Evolutionary conservation across 2,888 invertebrate species (phyloP), one percentile per base, ranked within the genome.

Genomic region (Lamellibrachia columna): DNA sequence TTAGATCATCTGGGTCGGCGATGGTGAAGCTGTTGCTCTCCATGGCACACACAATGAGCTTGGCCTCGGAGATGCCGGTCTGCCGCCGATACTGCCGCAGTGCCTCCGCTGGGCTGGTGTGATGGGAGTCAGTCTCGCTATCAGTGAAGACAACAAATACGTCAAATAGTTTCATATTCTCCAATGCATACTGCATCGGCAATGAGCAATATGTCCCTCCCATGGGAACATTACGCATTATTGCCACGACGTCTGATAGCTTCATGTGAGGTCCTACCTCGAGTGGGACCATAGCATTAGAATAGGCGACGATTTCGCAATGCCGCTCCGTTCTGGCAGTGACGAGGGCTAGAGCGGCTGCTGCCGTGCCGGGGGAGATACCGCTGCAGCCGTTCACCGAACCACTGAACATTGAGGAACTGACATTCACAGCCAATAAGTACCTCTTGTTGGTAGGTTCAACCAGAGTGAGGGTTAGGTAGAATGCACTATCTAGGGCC

Each of bases 81-180:
- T 96, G 96, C 52, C 96, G 95, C 93, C 97, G 97, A 96, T 98
- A 98, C 92, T 97, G 96, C 93, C 97, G 96, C 92, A 98, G 96
- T 8, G 97, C 97, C 75, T 96, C 94, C 96, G 94, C 97, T 96
- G 95, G 97, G 96, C 97, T 97, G 95, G 96, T 97, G 96, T 9
- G 94, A 58, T 53, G 94, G 94, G 95, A 94, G 93, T 94, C 91
- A 94, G 96, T 94, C 95, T 95, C 95, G 96, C 97, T 95, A 96
- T 98, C 98, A 75, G 98, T 97, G 96, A 98, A 97, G 96, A 98
- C 97, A 92, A 98, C 97, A 96, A 98, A 98, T 53, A 98, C 97
- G 96, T 98, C 98, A 94, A 97, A 97, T 93, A 94, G 96, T 94
- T 97, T 97, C 60, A 97, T 97, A 90, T 97, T 96, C 92, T 97